Percentiles rank a stretch among this genome's conserved stretches.
Evolutionary conservation across 2,888 invertebrate species (phyloP).

Genomic region (Oxyteleia sp.): DNA sequence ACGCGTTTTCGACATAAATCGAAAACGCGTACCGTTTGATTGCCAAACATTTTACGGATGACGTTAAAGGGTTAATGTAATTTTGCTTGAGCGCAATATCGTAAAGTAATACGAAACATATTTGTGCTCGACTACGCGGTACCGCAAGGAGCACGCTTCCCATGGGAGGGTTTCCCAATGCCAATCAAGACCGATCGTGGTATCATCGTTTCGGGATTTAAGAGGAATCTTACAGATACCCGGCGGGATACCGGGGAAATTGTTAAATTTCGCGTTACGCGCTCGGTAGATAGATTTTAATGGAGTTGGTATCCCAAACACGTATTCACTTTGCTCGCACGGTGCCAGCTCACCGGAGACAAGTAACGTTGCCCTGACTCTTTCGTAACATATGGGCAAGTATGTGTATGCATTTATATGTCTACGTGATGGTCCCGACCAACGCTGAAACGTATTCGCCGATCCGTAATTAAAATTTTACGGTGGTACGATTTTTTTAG

Average conservation of each 20-base stretch:
- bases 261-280: constrained; percentile 83
- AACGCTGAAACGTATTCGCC: constrained; percentile 23
- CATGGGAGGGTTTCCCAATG: constrained; percentile 53
- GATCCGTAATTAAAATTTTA: constrained; percentile 56
- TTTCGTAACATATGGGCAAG: constrained; percentile 61
- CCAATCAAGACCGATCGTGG: too few relatives aligned
- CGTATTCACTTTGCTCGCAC: constrained; percentile 84
- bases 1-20: too few relatives aligned
- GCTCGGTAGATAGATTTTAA: constrained; percentile 84
- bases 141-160: constrained; percentile 44
- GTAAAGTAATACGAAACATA: constrained; percentile 40
- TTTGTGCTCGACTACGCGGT: constrained; percentile 28
- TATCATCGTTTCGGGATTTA: too few relatives aligned
- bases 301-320: constrained; percentile 85
- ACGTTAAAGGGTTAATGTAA: constrained; percentile 52
- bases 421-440: constrained; percentile 43
- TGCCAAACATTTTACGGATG: constrained; percentile 18
- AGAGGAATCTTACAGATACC: too few relatives aligned
- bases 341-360: constrained; percentile 68
- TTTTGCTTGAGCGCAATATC: constrained; percentile 38
- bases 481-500: constrained; percentile 30
- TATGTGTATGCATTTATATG: constrained; percentile 60
- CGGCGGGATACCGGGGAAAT: too few relatives aligned
- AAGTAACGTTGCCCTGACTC: constrained; percentile 61
- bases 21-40: constrained; percentile 33